Evolutionary conservation across 2,113 vertebrate genomes (phyloP).

Genomic region (Menura novaehollandiae): DNA sequence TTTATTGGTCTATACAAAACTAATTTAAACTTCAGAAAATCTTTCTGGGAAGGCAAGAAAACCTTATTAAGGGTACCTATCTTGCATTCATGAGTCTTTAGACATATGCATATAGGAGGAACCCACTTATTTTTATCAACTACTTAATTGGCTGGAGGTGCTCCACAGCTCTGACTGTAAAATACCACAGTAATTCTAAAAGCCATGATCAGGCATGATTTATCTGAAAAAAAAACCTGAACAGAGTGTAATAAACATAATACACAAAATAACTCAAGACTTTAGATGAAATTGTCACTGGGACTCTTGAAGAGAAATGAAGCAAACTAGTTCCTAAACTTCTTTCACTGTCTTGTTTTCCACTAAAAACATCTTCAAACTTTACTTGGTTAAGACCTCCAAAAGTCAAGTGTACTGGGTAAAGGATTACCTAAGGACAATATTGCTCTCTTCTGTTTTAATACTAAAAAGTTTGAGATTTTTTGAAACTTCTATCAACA

Average conservation of each 20-base stretch:
- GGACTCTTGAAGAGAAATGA: background rate
- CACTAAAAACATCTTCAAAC: background rate
- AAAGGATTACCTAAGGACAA: background rate
- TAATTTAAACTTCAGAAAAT: background rate
- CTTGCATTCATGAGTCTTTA: background rate
- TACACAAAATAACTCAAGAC: background rate
- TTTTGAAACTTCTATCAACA: background rate
- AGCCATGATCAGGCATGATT: background rate
- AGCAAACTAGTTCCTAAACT: background rate
- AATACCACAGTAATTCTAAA: background rate
- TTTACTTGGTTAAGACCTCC: background rate
- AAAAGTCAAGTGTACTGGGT: background rate
- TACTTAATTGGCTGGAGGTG: background rate
- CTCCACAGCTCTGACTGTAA: background rate
- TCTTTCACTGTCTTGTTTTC: background rate
- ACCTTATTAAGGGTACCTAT: background rate
- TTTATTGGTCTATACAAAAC: background rate
- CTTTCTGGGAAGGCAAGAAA: background rate
- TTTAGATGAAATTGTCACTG: background rate
- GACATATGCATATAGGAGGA: background rate
- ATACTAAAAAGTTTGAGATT: background rate
- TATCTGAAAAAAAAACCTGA: background rate
- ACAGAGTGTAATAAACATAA: background rate
- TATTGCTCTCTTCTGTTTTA: background rate
- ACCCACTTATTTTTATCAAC: background rate